Evolutionary conservation across 1,140 invertebrate species (phyloP).

Genomic region (Aphelinus certus): DNA sequence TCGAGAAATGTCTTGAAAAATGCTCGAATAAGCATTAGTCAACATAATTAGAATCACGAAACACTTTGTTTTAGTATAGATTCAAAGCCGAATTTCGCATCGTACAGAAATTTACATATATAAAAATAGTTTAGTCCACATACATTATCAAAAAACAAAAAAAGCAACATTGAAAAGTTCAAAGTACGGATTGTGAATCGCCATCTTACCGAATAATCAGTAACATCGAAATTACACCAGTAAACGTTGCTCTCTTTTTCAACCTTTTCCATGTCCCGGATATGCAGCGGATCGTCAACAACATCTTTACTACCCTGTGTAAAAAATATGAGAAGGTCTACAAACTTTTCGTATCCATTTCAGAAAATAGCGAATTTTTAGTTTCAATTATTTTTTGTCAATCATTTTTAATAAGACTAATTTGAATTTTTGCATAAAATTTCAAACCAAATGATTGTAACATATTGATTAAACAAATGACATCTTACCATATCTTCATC

Average conservation of each 20-base stretch:
- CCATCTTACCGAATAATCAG: slow-evolving; percentile 72
- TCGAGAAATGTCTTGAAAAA: no score
- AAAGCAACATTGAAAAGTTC: neutral
- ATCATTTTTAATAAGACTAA: no score
- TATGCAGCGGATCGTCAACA: slow-evolving; percentile 63
- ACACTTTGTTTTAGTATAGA: no score
- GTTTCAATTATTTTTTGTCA: no score
- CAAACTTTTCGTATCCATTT: no score
- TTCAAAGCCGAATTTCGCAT: no score
- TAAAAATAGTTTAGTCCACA: neutral
- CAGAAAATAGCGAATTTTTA: no score
- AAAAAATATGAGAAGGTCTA: neutral
- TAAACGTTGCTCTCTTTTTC: slow-evolving; percentile 62
- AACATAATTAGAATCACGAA: no score
- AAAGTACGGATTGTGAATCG: neutral
- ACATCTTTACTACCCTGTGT: slow-evolving; percentile 24
- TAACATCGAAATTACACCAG: slow-evolving; percentile 70
- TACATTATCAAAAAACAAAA: neutral
- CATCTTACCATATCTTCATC: slow-evolving; percentile 21
- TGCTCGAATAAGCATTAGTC: no score
- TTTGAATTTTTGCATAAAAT: no score
- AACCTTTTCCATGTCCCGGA: slow-evolving; percentile 55
- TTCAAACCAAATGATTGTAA: no score
- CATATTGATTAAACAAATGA: no score
- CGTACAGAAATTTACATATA: neutral